A percentile compares a stretch with the other conserved stretches of the same genome.
Conservation (phyloP, 2,888 invertebrate species). For the Siphonodentalium dalli region DNA sequence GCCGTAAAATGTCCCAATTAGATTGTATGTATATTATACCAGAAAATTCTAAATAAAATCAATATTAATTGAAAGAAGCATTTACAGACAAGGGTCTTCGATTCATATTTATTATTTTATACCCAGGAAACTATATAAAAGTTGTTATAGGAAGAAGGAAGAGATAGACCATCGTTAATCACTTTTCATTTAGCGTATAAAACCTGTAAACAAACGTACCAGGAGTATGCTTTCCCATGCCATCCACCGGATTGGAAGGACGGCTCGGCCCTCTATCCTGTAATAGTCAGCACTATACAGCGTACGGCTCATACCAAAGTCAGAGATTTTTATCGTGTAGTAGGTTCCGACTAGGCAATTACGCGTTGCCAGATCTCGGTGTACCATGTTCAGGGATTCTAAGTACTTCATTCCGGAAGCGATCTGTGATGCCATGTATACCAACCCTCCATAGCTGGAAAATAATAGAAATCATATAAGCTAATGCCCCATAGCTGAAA, state of each 20-base stretch:
- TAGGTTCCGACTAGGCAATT: conserved; percentile 86
- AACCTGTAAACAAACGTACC: conserved; percentile 40
- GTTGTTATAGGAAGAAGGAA: too few species aligned
- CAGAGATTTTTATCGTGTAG: conserved; percentile 70
- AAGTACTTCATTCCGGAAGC: conserved; percentile 90
- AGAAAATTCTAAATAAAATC: too few species aligned
- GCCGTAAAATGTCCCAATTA: too few species aligned
- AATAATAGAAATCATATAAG: conserved; percentile 29
- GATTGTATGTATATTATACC: too few species aligned
- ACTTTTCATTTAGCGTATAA: neutral
- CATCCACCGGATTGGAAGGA: conserved; percentile 88
- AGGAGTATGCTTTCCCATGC: conserved; percentile 83
- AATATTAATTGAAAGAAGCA: too few species aligned
- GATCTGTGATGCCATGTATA: conserved; percentile 84
- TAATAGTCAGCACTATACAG: conserved; percentile 76
- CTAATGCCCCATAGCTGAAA: too few species aligned
- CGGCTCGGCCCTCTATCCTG: conserved; percentile 79
- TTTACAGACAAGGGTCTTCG: too few species aligned
- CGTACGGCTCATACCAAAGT: conserved; percentile 64
- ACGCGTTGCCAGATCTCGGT: conserved; percentile 85
- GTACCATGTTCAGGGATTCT: conserved; percentile 87
- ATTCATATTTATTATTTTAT: too few species aligned
- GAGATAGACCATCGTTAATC: too few species aligned
- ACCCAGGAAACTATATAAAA: too few species aligned
- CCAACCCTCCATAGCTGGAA: conserved; percentile 81